Evolutionary conservation across 1,140 invertebrate species (phyloP).

Genomic region (Papilio dardanus): DNA sequence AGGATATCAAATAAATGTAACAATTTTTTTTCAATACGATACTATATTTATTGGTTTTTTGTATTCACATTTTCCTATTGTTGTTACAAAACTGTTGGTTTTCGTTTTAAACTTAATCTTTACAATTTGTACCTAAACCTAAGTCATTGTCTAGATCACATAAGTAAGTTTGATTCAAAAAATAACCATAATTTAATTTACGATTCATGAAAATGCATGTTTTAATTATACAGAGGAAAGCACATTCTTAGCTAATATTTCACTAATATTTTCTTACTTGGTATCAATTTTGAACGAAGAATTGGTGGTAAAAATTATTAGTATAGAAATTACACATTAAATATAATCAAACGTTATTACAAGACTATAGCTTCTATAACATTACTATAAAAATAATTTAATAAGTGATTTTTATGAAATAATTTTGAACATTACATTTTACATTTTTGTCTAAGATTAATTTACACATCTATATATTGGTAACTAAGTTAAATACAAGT

Average conservation of each 20-base stretch:
- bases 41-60: conserved; percentile 78
- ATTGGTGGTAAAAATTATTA: not conserved
- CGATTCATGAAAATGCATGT: not conserved
- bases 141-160: conserved; percentile 76
- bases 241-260: conserved; percentile 9
- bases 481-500: conserved; percentile 35
- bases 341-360: conserved; percentile 13
- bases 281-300: not conserved
- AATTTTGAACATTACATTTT: conserved; percentile 33
- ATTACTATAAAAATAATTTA: conserved; percentile 33
- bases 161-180: conserved; percentile 30
- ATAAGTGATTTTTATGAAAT: conserved; percentile 18
- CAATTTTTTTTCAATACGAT: conserved; percentile 53
- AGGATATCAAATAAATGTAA: conserved; percentile 27
- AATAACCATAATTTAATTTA: not conserved
- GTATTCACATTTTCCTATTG: conserved; percentile 78
- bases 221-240: not conserved
- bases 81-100: conserved; percentile 79
- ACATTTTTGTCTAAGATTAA: conserved; percentile 12
- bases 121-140: conserved; percentile 73
- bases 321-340: not conserved
- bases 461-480: conserved; percentile 16
- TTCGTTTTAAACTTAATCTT: conserved; percentile 64
- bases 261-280: not conserved
- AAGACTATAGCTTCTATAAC: conserved; percentile 2